phyloP scores from a whole-genome alignment of 2,113 vertebrate genomes.

The Anser brachyrhynchus region DNA sequence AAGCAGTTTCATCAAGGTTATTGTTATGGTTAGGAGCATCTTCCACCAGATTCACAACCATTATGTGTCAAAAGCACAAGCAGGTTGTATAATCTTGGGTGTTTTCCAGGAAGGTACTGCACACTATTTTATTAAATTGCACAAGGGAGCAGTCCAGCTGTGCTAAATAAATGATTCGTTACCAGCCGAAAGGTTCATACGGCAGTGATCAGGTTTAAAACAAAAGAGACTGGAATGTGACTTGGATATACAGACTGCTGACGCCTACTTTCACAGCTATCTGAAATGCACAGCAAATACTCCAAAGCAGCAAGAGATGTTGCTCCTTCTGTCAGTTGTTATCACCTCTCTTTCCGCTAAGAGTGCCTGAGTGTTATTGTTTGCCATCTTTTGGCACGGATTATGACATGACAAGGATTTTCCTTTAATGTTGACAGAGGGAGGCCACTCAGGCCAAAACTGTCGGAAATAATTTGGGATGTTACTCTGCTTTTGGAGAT shows the following conservation, averaged over 20 bases:
- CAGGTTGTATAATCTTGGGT: neutral
- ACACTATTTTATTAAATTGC: neutral
- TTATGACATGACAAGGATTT: neutral
- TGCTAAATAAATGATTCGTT: neutral
- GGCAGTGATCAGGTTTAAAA: neutral
- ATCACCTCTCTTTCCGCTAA: neutral
- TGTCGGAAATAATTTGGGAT: neutral
- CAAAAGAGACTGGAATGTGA: neutral
- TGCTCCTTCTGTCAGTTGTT: neutral
- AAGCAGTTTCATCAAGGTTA: neutral
- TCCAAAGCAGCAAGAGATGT: neutral
- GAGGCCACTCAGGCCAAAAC: neutral
- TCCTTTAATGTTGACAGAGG: neutral
- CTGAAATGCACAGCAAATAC: neutral
- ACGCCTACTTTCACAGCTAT: neutral
- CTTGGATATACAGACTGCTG: neutral
- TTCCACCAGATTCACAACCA: neutral
- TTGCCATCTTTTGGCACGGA: neutral
- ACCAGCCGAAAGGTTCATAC: neutral
- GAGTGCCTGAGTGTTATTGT: neutral
- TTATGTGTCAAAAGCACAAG: neutral
- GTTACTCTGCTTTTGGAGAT: neutral
- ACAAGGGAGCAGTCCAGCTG: neutral
- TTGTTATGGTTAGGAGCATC: neutral
- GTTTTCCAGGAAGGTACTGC: neutral